A percentile compares a stretch with the other conserved stretches of the same genome.
phyloP scores from a whole-genome alignment of 2,113 vertebrate genomes.

The Axis porcinus region DNA sequence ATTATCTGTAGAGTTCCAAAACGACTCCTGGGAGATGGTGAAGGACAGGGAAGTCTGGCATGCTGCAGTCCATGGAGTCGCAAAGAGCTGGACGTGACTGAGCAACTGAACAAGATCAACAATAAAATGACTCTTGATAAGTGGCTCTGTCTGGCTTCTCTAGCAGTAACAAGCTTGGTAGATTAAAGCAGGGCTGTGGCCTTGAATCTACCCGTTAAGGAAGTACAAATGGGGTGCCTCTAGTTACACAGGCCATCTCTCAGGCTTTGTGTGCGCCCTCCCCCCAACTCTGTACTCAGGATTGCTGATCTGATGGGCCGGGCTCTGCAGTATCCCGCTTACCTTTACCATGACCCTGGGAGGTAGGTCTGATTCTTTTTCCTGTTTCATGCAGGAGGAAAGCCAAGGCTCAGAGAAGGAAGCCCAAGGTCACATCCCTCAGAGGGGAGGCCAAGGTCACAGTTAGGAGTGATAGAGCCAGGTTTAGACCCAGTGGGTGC shows the following conservation, averaged over 20 bases:
- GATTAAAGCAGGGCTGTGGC: neutral
- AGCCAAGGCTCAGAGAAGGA: neutral
- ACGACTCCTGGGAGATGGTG: neutral
- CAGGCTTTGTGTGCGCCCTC: neutral
- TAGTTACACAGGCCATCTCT: too few species aligned
- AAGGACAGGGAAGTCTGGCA: neutral
- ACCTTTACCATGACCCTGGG: neutral
- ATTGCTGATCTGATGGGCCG: accelerated
- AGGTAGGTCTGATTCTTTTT: neutral
- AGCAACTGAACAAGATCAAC: neutral
- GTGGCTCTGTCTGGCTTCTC: conserved; percentile 24
- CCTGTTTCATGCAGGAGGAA: neutral
- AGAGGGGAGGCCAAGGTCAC: neutral
- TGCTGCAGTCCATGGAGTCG: neutral
- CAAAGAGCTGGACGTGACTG: neutral
- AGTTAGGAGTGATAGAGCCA: neutral
- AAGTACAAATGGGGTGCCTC: neutral
- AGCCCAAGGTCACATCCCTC: neutral
- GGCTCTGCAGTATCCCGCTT: neutral
- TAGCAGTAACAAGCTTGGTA: neutral
- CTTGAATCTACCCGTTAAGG: neutral
- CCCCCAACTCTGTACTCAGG: accelerated
- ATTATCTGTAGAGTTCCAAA: neutral
- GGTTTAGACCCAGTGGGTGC: neutral
- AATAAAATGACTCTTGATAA: neutral